Percentiles rank a stretch among this genome's conserved stretches.
Evolutionary conservation across 2,888 invertebrate genomes (phyloP).

Genomic region (Tetanocera ferruginea): DNA sequence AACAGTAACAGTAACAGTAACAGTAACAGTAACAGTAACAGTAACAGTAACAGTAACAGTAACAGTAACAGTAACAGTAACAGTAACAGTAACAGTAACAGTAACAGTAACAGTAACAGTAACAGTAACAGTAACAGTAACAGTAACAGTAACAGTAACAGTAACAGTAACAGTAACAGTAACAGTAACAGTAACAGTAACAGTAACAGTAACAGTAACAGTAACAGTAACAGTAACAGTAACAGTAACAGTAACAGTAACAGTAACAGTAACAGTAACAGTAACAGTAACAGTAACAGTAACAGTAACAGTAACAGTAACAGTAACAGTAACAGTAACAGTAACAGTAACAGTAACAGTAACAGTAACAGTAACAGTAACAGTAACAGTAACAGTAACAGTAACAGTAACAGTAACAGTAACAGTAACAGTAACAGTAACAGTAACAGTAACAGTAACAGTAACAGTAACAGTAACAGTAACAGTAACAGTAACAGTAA

Average conservation of each 20-base stretch:
- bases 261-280: not conserved
- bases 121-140: too few species aligned
- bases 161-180: not conserved
- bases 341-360: not conserved
- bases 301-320: constrained; percentile 10
- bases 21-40: not conserved
- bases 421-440: not conserved
- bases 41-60: too few species aligned
- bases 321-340: not conserved
- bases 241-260: not conserved
- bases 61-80: too few species aligned
- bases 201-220: not conserved
- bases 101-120: not conserved
- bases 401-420: not conserved
- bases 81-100: too few species aligned
- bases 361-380: not conserved
- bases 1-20: not conserved
- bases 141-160: not conserved
- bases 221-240: not conserved
- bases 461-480: too few species aligned
- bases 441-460: not conserved
- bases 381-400: not conserved
- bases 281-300: not conserved
- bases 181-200: not conserved
- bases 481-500: too few species aligned